Evolutionary conservation across 2,113 vertebrate species (phyloP).

Genomic region (Cavia porcellus): DNA sequence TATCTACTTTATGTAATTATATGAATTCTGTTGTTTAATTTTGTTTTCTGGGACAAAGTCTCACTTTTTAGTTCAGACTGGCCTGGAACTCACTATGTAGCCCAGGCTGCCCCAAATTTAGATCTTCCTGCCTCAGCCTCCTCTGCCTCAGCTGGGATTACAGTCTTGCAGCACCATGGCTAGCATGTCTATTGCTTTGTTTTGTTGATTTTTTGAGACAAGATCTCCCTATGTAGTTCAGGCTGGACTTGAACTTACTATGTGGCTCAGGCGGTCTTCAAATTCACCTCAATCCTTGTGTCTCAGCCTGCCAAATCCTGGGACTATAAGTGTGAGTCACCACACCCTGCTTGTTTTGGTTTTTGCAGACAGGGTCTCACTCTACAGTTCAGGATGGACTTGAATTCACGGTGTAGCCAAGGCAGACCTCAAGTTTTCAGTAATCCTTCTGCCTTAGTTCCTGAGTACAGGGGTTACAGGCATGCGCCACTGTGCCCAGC

Average conservation of each 20-base stretch:
- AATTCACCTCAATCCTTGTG: background rate
- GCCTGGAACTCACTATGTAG: background rate
- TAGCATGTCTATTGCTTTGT: background rate
- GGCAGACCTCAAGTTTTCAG: no score
- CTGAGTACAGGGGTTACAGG: background rate
- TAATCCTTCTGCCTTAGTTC: no score
- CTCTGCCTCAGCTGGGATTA: background rate
- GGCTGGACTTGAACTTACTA: background rate
- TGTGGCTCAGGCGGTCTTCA: background rate
- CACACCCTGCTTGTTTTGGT: background rate
- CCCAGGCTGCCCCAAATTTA: background rate
- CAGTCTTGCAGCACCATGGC: background rate
- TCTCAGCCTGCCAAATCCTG: background rate
- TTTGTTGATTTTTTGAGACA: background rate
- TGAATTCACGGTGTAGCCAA: no score
- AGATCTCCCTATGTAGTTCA: background rate
- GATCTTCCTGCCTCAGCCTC: background rate
- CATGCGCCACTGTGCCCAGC: no score
- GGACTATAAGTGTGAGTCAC: background rate
- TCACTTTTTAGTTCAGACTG: background rate
- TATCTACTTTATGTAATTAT: constrained; percentile 1
- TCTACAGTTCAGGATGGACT: no score
- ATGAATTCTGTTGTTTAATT: background rate
- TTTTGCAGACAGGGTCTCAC: background rate
- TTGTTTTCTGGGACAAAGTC: background rate